Conservation (phyloP, 2,797 vertebrate genomes). For the Psittacula derbiana region DNA sequence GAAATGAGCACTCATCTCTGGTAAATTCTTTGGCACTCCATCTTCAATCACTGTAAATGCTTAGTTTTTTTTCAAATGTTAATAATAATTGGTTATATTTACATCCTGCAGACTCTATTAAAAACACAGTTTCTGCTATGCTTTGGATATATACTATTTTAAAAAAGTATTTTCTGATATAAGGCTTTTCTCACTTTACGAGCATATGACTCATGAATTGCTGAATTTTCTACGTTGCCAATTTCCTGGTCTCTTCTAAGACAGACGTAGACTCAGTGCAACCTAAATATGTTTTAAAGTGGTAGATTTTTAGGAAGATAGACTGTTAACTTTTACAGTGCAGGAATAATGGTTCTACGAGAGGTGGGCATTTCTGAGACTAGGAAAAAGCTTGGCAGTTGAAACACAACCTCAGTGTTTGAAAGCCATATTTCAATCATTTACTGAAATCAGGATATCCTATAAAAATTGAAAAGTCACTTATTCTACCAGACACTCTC, state of each 20-base stretch:
- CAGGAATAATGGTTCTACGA: not conserved
- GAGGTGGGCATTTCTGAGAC: not conserved
- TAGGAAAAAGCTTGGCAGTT: not conserved
- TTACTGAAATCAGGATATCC: not conserved
- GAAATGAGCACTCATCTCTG: not conserved
- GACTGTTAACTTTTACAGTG: not conserved
- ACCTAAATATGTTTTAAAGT: not conserved
- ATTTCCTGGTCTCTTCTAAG: not conserved
- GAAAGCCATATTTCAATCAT: not conserved
- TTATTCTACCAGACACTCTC: not conserved
- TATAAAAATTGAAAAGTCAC: not conserved
- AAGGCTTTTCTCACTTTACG: not conserved
- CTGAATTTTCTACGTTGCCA: not conserved
- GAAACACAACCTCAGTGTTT: accelerated
- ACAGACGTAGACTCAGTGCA: not conserved
- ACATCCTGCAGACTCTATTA: not conserved
- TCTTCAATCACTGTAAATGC: not conserved
- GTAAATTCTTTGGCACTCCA: not conserved
- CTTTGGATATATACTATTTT: not conserved
- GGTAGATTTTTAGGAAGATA: not conserved
- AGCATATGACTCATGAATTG: not conserved
- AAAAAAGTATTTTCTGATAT: not conserved
- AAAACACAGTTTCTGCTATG: not conserved
- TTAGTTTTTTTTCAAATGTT: not conserved
- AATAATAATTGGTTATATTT: not conserved